Conservation (phyloP, 2,888 invertebrate species). For the Galeruca laticollis region DNA sequence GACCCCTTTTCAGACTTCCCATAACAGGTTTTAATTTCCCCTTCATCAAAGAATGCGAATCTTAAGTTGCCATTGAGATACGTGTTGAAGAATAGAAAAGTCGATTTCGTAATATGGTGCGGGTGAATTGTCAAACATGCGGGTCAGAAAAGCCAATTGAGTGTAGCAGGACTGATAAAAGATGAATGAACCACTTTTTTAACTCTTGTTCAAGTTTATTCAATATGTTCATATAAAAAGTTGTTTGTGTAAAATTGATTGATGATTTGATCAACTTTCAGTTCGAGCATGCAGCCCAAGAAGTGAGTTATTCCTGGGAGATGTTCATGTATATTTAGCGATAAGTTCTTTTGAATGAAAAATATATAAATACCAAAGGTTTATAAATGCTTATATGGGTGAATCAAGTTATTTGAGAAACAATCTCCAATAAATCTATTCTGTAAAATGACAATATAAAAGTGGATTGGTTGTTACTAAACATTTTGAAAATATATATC, state of each 20-base stretch:
- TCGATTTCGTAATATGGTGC: slow-evolving; percentile 49
- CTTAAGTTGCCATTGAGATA: slow-evolving; percentile 46
- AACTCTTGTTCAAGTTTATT: slow-evolving; percentile 11
- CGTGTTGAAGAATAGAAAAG: slow-evolving; percentile 52
- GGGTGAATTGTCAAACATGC: slow-evolving; percentile 53
- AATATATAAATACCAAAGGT: no score
- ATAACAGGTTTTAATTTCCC: slow-evolving; percentile 39
- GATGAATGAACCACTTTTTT: slow-evolving; percentile 12
- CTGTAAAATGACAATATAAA: no score
- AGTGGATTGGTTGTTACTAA: no score
- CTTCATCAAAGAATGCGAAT: slow-evolving; percentile 41
- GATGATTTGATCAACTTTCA: background rate
- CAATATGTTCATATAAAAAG: background rate
- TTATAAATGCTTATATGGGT: no score
- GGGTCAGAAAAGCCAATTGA: slow-evolving; percentile 49
- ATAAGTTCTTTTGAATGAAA: no score
- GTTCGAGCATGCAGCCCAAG: no score
- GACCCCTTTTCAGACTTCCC: slow-evolving; percentile 27
- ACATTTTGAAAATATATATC: no score
- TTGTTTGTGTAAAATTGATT: background rate
- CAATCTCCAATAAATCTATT: no score
- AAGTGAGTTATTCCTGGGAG: no score
- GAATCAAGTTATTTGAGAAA: no score
- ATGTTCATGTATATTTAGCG: no score
- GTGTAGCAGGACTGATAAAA: slow-evolving; percentile 30